phyloP scores from a whole-genome alignment of 2,797 vertebrate species.

The Lepus oiostolus region DNA sequence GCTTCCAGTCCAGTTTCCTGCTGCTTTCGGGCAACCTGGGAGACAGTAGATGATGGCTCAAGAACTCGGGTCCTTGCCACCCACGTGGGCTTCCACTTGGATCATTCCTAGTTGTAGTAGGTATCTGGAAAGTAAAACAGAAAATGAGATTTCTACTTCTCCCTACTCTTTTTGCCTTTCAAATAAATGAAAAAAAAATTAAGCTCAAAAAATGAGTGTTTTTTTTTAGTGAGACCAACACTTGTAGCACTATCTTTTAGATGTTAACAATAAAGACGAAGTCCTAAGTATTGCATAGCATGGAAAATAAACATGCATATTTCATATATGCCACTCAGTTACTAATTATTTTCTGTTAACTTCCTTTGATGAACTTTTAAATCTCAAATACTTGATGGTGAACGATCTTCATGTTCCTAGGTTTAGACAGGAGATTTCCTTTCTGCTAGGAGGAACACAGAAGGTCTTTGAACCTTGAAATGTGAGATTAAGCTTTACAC shows the following conservation, averaged over 20 bases:
- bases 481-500: neutral
- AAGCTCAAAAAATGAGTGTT: neutral
- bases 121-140: no score
- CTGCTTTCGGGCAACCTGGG: no score
- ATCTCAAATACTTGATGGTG: neutral
- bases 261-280: neutral
- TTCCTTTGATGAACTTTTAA: conserved; percentile 10
- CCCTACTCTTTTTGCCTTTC: no score
- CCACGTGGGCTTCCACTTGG: no score
- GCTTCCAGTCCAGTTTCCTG: no score
- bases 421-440: neutral
- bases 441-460: neutral
- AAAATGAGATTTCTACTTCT: no score
- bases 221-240: no score
- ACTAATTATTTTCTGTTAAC: neutral
- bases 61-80: no score
- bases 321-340: neutral
- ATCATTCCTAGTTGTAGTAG: no score
- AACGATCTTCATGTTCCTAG: neutral
- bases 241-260: conserved; percentile 43
- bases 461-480: neutral
- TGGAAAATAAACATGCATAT: neutral
- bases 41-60: no score
- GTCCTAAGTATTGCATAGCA: neutral
- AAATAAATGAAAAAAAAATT: no score